Base-by-base conservation (phyloP, 2,888 invertebrate species). In the Thumatha senex region DNA sequence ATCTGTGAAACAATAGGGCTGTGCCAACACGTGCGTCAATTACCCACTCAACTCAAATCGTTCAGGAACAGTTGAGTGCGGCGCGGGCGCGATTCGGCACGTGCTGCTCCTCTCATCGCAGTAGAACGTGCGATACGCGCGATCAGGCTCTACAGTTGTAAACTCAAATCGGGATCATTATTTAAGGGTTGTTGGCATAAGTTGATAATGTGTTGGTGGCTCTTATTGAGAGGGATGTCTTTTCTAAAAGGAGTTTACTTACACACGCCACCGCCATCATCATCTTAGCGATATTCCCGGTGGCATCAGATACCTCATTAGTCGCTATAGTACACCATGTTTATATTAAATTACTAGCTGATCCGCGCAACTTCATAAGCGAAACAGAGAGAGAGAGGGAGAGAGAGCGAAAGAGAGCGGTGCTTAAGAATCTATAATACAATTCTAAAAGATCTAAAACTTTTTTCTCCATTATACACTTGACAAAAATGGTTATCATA, bases 61-160 rank as follows among this genome's bases (percentile, higher is more conserved):
- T 61, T 67, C 62, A 65, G 45, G 56, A 59, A 53, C 58, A 59
- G 48, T 63, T 61, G 64, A 70, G 67, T 61, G 51, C 45, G 57
- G 60, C 58, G 63, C 58, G 66, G 60, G 70, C 58, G 78, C 63
- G 82, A 83, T 83, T 82, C 75, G 81, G 83, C 84, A 84, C 84
- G 84, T 75, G 84, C 74, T 54, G 48, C 51, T 63, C 58, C 72
- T 58, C 74, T 74, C 56, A 45, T 53, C 48, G 52, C 41, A 40
- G 13, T 58, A 56, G 51, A 56, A 63, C 64, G 65, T 63, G 59
- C 62, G 63, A 70, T 65, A 63, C 61, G 72, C 69, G 73, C 71
- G 76, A 73, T 74, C 70, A 51, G 48, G 60, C 56, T 56, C 56
- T 47, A 60, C 61, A 66, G 57, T 66, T 58, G 54, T 55, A 48